Evolutionary conservation across 2,888 invertebrate genomes (phyloP).

Genomic region (Pecten maximus): DNA sequence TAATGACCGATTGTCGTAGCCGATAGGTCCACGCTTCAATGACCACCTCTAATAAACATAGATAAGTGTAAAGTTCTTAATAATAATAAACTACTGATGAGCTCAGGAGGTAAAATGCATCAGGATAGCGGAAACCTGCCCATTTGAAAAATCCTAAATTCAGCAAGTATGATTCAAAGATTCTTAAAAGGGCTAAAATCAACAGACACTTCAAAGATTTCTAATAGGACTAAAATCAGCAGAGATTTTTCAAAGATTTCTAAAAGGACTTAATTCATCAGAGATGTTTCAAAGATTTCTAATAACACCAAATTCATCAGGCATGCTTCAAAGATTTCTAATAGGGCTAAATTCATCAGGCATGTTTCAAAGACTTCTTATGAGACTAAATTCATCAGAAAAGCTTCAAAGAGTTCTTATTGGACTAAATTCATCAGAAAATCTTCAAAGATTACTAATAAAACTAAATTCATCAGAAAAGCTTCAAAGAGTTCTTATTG

Average conservation of each 20-base stretch:
- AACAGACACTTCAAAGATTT: background rate
- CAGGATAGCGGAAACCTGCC: background rate
- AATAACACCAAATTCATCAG: background rate
- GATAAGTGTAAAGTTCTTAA: too few relatives aligned
- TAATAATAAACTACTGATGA: background rate
- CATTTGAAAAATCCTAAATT: background rate
- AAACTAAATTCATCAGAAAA: background rate
- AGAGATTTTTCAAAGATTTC: background rate
- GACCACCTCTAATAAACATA: background rate
- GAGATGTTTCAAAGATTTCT: background rate
- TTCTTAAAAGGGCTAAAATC: background rate
- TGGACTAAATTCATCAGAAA: background rate
- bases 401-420: background rate
- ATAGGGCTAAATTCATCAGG: background rate
- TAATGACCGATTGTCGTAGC: constrained; percentile 26
- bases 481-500: background rate
- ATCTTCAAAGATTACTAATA: background rate
- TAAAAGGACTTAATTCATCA: background rate
- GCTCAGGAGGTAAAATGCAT: background rate
- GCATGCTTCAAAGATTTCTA: background rate
- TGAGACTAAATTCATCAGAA: background rate
- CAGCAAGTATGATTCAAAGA: background rate
- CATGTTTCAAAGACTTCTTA: too few relatives aligned
- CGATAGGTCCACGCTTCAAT: constrained; percentile 11
- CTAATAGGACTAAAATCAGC: background rate